Evolutionary conservation across 1,140 invertebrate species (phyloP).

Genomic region (Microplitis mediator): DNA sequence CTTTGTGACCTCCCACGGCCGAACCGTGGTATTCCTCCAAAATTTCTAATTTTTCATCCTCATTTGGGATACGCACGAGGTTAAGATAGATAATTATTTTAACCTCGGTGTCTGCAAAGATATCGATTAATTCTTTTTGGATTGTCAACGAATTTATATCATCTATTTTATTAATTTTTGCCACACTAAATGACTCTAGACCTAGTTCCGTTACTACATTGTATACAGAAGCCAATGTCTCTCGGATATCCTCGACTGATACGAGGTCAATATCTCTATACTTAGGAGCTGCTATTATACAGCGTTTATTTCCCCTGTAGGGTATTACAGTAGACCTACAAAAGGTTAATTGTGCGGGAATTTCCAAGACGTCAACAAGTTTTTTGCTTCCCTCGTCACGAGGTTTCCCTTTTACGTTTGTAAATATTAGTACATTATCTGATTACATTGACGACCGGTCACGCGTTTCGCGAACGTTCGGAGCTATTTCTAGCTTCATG

Average conservation of each 20-base stretch:
- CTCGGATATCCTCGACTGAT: neutral
- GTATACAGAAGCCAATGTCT: neutral
- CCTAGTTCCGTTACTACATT: neutral
- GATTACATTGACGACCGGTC: too few relatives aligned
- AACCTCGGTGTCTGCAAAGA: neutral
- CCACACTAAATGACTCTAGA: neutral
- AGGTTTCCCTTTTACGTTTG: too few relatives aligned
- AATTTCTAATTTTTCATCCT: neutral
- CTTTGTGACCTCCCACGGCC: slow-evolving; percentile 14
- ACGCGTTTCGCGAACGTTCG: too few relatives aligned
- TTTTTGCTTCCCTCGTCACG: too few relatives aligned
- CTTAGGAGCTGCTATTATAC: neutral
- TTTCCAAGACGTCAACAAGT: neutral
- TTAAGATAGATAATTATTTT: slow-evolving; percentile 6
- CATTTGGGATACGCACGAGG: neutral
- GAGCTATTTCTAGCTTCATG: too few relatives aligned
- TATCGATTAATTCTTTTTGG: neutral
- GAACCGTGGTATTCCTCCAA: slow-evolving; percentile 24
- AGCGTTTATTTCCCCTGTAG: neutral
- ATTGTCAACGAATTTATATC: neutral
- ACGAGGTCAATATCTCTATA: neutral
- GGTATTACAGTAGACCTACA: neutral
- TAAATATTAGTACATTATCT: too few relatives aligned
- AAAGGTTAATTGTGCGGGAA: neutral
- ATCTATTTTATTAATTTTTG: slow-evolving; percentile 4